Evolutionary conservation across 2,113 vertebrate species (phyloP).

Genomic region (Apistogramma diplotaenia): DNA sequence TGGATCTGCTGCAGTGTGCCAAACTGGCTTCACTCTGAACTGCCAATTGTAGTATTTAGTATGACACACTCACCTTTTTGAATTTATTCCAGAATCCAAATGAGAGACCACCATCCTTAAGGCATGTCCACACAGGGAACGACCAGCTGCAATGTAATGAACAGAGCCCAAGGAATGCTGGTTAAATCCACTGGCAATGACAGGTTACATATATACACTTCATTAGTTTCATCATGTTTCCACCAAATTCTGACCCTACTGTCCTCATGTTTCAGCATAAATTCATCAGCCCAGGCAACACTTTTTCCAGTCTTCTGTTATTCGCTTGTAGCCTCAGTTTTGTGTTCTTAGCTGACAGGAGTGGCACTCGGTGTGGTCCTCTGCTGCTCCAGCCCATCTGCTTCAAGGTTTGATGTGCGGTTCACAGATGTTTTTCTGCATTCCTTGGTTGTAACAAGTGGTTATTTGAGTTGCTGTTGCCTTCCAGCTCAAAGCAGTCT

Average conservation of each 20-base stretch:
- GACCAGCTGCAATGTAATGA: background rate
- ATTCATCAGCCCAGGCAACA: background rate
- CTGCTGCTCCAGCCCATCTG: background rate
- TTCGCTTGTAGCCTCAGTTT: background rate
- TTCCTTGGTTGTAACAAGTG: background rate
- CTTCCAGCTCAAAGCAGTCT: too few relatives aligned
- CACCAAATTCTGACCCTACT: too few relatives aligned
- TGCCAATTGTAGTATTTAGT: too few relatives aligned
- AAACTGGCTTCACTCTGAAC: background rate
- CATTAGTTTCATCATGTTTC: background rate
- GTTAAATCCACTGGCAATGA: background rate
- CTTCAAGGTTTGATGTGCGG: background rate
- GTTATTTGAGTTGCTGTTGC: too few relatives aligned
- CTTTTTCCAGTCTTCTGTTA: background rate
- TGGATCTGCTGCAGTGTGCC: background rate
- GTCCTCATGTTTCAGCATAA: background rate
- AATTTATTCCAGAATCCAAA: too few relatives aligned
- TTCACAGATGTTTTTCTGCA: background rate
- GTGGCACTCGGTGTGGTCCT: background rate
- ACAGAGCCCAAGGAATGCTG: background rate
- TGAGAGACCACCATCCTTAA: background rate
- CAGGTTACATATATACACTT: background rate
- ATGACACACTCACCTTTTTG: too few relatives aligned
- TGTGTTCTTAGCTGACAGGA: background rate
- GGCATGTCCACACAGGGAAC: background rate